Percentiles rank a stretch among this genome's conserved stretches.
Evolutionary conservation across 1,140 invertebrate genomes (phyloP).

Genomic region (Fopius arisanus): DNA sequence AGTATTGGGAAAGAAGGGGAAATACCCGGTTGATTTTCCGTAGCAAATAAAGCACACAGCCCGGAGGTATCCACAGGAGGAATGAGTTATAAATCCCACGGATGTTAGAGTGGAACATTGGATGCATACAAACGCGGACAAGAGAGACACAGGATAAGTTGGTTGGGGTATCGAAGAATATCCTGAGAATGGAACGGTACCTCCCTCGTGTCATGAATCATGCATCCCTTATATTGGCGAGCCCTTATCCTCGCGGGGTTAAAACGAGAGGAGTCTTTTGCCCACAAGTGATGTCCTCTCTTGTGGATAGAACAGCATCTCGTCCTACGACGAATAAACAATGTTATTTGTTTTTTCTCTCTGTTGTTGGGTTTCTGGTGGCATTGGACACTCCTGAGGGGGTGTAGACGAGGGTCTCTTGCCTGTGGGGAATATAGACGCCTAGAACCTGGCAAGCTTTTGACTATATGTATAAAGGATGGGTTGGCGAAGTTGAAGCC

Average conservation of each 20-base stretch:
- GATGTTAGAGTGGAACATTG: not conserved
- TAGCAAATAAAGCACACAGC: conserved; percentile 14
- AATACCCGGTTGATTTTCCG: not conserved
- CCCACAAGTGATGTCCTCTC: not conserved
- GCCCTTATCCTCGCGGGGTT: conserved; percentile 6
- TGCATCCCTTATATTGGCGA: conserved; percentile 42
- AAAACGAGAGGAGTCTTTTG: not conserved
- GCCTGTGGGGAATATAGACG: conserved; percentile 8
- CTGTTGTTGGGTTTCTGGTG: not conserved
- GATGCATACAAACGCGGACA: conserved; percentile 14
- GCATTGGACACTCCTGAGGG: not conserved
- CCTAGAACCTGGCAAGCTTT: not conserved
- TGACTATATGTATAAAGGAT: conserved; percentile 7
- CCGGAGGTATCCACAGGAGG: not conserved
- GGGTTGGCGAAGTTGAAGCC: not conserved
- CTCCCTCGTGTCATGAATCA: conserved; percentile 57
- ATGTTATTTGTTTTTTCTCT: conserved; percentile 25
- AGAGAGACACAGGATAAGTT: conserved; percentile 22
- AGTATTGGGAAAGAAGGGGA: not conserved
- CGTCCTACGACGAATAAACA: conserved; percentile 57
- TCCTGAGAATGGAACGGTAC: conserved; percentile 40
- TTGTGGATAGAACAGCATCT: conserved; percentile 35
- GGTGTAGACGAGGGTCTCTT: not conserved
- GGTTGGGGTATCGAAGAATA: conserved; percentile 29
- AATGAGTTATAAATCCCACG: conserved; percentile 12